phyloP scores from a whole-genome alignment of 1,140 invertebrate genomes.

The Ptiloglossa arizonensis region DNA sequence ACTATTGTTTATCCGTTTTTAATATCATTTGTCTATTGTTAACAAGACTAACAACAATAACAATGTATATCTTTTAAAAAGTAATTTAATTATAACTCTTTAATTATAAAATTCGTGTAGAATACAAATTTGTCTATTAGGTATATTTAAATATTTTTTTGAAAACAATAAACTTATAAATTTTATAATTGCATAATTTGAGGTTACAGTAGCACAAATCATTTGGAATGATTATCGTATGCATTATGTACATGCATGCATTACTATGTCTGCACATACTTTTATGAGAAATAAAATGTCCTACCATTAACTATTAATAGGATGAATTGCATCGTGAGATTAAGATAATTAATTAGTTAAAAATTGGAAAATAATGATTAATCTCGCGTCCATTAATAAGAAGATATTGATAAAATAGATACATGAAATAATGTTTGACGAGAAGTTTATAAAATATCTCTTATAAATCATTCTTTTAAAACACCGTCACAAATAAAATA shows the following conservation, averaged over 20 bases:
- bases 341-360: background rate
- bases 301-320: background rate
- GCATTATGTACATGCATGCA: no score
- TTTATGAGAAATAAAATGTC: background rate
- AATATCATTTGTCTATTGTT: no score
- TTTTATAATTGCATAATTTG: background rate
- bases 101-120: slow-evolving; percentile 10
- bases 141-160: background rate
- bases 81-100: background rate
- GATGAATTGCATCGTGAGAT: background rate
- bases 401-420: background rate
- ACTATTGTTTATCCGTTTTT: no score
- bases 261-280: no score
- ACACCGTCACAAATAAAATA: background rate
- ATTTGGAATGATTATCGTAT: background rate
- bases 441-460: slow-evolving; percentile 2
- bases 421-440: background rate
- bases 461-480: slow-evolving; percentile 27
- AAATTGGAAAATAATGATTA: background rate
- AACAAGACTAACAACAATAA: no score
- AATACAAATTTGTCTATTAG: background rate
- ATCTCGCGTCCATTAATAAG: background rate
- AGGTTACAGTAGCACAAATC: background rate
- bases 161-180: slow-evolving; percentile 2
- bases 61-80: background rate